These are phyloP conservation scores for Osmoderma eremita DNA, from an alignment of 2,888 invertebrate species.

Conservation along the genomic window DNA sequence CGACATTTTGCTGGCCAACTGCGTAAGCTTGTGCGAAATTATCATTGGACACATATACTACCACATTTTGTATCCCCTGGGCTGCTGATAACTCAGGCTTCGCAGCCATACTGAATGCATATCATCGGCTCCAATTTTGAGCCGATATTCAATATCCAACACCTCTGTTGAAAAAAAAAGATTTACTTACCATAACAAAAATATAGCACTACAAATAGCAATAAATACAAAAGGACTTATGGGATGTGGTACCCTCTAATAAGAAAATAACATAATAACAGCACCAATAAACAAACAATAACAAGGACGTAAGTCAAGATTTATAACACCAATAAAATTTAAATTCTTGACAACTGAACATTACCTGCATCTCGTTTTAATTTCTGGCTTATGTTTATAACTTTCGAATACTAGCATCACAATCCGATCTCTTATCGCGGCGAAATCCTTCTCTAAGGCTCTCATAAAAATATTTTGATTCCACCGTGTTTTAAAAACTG, in stretches of 20 bases:
- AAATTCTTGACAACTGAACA: slow-evolving; percentile 46
- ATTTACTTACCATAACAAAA: slow-evolving; percentile 14
- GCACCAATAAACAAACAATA: slow-evolving; percentile 17
- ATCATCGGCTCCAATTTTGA: slow-evolving; percentile 73
- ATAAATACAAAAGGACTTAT: slow-evolving; percentile 10
- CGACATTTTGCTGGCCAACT: slow-evolving; percentile 64
- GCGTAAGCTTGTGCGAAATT: slow-evolving; percentile 68
- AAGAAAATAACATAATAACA: slow-evolving; percentile 23
- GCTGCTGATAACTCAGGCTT: slow-evolving; percentile 77
- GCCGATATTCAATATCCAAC: slow-evolving; percentile 61
- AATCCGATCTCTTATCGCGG: slow-evolving; percentile 49
- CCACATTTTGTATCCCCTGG: slow-evolving; percentile 68
- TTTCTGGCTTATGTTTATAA: slow-evolving; percentile 56
- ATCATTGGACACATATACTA: slow-evolving; percentile 70
- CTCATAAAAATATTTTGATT: slow-evolving; percentile 41
- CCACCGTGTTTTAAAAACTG: slow-evolving; percentile 52
- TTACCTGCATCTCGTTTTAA: slow-evolving; percentile 65
- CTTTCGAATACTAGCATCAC: slow-evolving; percentile 63
- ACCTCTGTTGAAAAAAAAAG: slow-evolving; percentile 55
- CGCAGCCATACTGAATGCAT: slow-evolving; percentile 80
- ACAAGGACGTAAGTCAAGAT: slow-evolving; percentile 36
- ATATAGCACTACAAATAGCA: not conserved
- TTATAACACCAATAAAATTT: slow-evolving; percentile 55
- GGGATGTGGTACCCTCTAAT: not conserved
- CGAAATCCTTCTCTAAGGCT: not conserved